A percentile compares a stretch with the other conserved stretches of the same genome.
Conservation (phyloP, 2,888 invertebrate genomes). For the Sphaerophoria taeniata region DNA sequence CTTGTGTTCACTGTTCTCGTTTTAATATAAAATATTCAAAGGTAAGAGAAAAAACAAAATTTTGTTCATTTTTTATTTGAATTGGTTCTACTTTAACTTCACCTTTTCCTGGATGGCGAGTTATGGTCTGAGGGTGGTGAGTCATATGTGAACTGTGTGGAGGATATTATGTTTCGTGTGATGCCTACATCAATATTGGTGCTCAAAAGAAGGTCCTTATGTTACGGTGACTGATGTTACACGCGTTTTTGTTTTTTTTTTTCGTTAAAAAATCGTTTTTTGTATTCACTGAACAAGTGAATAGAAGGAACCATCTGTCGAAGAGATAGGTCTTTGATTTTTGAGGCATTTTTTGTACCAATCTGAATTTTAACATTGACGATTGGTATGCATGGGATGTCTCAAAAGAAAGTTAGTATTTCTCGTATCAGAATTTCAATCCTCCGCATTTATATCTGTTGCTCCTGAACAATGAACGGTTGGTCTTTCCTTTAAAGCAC, state of each 20-base stretch:
- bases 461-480: too few relatives aligned
- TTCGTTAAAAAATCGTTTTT: neutral
- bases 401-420: too few relatives aligned
- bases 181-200: slow-evolving; percentile 11
- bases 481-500: too few relatives aligned
- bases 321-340: slow-evolving; percentile 7
- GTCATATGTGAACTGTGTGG: neutral
- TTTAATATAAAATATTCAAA: slow-evolving; percentile 2
- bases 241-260: neutral
- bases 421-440: too few relatives aligned
- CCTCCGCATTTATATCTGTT: too few relatives aligned
- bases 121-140: neutral
- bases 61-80: slow-evolving; percentile 5
- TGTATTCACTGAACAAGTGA: neutral
- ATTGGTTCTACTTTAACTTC: too few relatives aligned
- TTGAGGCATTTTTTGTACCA: neutral
- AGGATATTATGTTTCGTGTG: slow-evolving; percentile 1
- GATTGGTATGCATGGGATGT: neutral
- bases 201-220: neutral
- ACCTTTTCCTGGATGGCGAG: too few relatives aligned
- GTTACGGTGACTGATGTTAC: neutral
- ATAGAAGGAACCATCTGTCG: neutral
- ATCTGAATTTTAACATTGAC: neutral
- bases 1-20: too few relatives aligned
- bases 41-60: slow-evolving; percentile 8